Base-by-base conservation (phyloP, 1,140 invertebrate species). In the Drusus annulatus region DNA sequence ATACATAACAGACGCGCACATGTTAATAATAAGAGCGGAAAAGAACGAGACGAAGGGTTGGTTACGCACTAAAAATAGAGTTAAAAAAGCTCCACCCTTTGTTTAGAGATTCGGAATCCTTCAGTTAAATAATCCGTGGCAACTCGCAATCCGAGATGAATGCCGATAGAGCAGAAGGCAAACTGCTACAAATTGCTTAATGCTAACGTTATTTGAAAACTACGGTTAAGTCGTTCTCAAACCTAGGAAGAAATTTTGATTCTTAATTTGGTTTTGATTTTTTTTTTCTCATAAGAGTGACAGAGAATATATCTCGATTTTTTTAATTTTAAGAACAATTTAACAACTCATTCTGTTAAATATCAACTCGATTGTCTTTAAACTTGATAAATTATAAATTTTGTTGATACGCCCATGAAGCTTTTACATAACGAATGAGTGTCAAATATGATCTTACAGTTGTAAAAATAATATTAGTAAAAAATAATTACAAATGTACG, bases 151-250 rank as follows among this genome's bases (percentile, higher is more conserved):
- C 17, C 6, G 23, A 54, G 69, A 73, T 45, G 65, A 31, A 52
- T 52, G 19, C 10, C 21, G 13, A 21, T 50, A 31, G 45, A 78
- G 65, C 28, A 69, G 56, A 54, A 65, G 58, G 25, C 52, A 51
- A 81, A 73, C 75, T 81, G 68, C 68, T 81, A 81, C 80, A 81
- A 81, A 81, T 81, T 81, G 76, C 68, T 78, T 77, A 81, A 81
- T 76, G 80, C 76, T 76, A 78, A 63, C 28, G 17, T 68, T 31
- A 19, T 68, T 68, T 31, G 63, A 68, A 68, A 21, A 45, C 13
- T 45, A n/a, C 16, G 5, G 31, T 25, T 2, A 31, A 68, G 63
- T 36, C 31, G 3, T 68, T 68, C 63, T 68, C 16, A 68, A 68
- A 36, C n/a, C n/a, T 17, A 6, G 8, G 10, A 56, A 56, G 0